These are phyloP conservation scores for Stomatorhinus walkeri DNA, from an alignment of 2,797 vertebrate species.

Conservation along the genomic window DNA sequence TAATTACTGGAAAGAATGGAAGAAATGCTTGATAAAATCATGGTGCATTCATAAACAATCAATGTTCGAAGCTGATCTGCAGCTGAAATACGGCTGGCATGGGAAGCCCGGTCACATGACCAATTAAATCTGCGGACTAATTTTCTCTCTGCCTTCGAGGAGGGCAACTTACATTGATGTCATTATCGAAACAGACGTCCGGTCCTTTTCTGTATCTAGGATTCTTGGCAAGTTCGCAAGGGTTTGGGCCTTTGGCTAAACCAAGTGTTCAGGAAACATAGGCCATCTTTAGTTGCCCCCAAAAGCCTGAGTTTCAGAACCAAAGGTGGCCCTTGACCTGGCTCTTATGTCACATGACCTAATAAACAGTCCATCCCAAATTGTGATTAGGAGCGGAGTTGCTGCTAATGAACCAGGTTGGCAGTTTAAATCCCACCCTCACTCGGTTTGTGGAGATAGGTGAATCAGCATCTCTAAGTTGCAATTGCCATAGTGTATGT, in stretches of 20 bases:
- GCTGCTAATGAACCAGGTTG: background rate
- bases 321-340: background rate
- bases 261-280: constrained; percentile 50
- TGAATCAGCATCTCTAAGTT: background rate
- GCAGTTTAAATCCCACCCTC: background rate
- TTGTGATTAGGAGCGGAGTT: background rate
- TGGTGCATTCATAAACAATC: constrained; percentile 36
- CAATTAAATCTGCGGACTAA: background rate
- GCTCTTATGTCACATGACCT: background rate
- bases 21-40: constrained; percentile 51
- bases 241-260: constrained; percentile 87
- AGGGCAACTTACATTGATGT: constrained; percentile 70
- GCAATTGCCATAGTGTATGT: background rate
- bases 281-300: constrained; percentile 20
- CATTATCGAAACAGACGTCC: constrained; percentile 91
- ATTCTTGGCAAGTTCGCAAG: constrained; percentile 86
- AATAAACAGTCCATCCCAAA: background rate
- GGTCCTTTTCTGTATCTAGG: constrained; percentile 96
- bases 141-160: background rate
- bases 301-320: background rate
- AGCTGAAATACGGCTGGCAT: background rate
- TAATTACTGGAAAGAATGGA: constrained; percentile 45
- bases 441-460: background rate
- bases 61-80: background rate
- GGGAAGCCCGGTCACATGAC: background rate